These are phyloP conservation scores for Hecatera dysodea DNA, from an alignment of 2,888 invertebrate genomes.

Conservation along the genomic window DNA sequence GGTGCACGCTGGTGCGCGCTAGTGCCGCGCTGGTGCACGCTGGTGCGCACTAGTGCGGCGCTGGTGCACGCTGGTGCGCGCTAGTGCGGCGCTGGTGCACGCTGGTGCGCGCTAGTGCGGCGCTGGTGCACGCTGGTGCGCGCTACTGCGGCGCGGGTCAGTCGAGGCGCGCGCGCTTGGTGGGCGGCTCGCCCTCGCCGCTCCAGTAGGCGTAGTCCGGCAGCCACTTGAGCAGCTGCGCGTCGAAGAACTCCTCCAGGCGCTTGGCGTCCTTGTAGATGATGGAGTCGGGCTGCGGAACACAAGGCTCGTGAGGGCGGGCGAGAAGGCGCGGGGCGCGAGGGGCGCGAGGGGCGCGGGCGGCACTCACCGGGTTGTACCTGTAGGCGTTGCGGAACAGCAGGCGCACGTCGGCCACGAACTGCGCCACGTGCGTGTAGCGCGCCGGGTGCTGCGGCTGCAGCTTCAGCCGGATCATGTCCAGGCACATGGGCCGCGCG, in stretches of 20 bases:
- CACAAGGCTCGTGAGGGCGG: too few relatives aligned
- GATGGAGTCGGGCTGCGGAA: conserved; percentile 94
- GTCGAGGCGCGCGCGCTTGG: conserved; percentile 79
- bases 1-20: too few relatives aligned
- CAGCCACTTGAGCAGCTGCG: conserved; percentile 95
- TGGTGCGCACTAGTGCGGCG: neutral
- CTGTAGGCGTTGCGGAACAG: conserved; percentile 97
- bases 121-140: neutral
- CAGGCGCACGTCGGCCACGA: conserved; percentile 95
- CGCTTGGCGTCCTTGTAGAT: conserved; percentile 95
- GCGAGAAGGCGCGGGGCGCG: too few relatives aligned
- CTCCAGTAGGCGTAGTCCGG: conserved; percentile 93
- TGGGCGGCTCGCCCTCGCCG: conserved; percentile 82
- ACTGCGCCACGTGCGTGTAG: conserved; percentile 94
- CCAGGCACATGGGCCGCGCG: conserved; percentile 95
- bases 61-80: neutral
- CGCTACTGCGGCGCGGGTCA: conserved; percentile 68
- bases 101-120: conserved; percentile 73
- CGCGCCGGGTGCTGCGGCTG: conserved; percentile 93
- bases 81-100: conserved; percentile 68
- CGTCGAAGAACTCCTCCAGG: conserved; percentile 96
- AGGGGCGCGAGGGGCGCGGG: neutral
- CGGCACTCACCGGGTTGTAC: conserved; percentile 94
- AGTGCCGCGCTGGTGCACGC: neutral
- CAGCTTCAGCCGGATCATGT: conserved; percentile 95